A percentile compares a stretch with the other conserved stretches of the same genome.
phyloP scores from a whole-genome alignment of 2,113 vertebrate species.

The Accipiter virgatus region DNA sequence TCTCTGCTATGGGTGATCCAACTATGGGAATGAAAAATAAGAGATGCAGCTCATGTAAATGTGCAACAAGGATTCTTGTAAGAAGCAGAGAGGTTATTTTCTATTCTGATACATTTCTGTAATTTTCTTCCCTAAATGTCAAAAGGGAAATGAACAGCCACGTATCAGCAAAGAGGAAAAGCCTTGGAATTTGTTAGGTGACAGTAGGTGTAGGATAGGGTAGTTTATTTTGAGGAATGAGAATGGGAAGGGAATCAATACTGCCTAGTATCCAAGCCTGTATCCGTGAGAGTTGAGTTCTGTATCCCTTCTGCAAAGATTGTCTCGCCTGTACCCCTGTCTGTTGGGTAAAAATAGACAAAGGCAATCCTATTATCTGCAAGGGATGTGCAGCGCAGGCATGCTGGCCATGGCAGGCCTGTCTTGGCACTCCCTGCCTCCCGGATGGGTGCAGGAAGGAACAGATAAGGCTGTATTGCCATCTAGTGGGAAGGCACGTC shows the following conservation, averaged over 20 bases:
- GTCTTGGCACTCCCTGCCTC: background rate
- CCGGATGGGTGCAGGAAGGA: background rate
- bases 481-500: conserved; percentile 48
- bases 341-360: conserved; percentile 15
- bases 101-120: background rate
- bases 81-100: background rate
- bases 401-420: background rate
- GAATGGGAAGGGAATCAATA: background rate
- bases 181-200: background rate
- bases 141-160: background rate
- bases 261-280: background rate
- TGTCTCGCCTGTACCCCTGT: background rate
- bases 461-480: conserved; percentile 10
- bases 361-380: background rate
- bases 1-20: background rate
- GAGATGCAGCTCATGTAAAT: background rate
- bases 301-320: background rate
- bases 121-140: background rate
- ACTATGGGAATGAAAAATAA: background rate
- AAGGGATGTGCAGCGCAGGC: background rate
- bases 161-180: background rate
- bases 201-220: background rate
- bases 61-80: background rate
- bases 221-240: background rate
- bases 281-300: background rate